Conservation (phyloP, 2,888 invertebrate species). For the Leptinotarsa rubiginosa region DNA sequence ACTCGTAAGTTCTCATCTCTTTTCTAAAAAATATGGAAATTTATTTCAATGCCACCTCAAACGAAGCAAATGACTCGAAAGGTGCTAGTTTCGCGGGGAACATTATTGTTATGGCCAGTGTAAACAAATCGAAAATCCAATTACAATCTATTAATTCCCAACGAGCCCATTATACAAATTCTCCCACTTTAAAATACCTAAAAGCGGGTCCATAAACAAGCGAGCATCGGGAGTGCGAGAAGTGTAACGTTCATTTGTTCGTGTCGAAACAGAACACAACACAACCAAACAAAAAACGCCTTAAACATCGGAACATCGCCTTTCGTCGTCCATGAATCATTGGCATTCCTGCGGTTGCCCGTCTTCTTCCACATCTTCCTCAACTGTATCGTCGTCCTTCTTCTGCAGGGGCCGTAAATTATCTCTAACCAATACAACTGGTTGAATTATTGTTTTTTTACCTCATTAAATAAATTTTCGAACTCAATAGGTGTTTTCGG, state of each 20-base stretch:
- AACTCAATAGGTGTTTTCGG: slow-evolving; percentile 64
- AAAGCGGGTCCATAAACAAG: slow-evolving; percentile 60
- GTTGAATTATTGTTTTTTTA: slow-evolving; percentile 65
- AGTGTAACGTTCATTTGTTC: slow-evolving; percentile 66
- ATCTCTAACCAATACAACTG: slow-evolving; percentile 63
- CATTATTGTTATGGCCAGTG: slow-evolving; percentile 38
- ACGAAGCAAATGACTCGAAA: slow-evolving; percentile 20
- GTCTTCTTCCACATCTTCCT: slow-evolving; percentile 45
- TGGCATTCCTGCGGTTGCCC: slow-evolving; percentile 60
- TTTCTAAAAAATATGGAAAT: neutral
- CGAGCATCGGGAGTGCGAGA: slow-evolving; percentile 61
- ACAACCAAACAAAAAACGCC: slow-evolving; percentile 60
- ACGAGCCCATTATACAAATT: slow-evolving; percentile 49
- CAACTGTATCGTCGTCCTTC: slow-evolving; percentile 47
- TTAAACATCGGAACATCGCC: slow-evolving; percentile 66
- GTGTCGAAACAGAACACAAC: slow-evolving; percentile 65
- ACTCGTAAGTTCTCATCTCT: no score
- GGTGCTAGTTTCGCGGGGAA: slow-evolving; percentile 17
- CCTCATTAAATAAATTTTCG: slow-evolving; percentile 66
- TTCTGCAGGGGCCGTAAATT: slow-evolving; percentile 58
- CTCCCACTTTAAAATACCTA: slow-evolving; percentile 47
- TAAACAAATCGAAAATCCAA: slow-evolving; percentile 46
- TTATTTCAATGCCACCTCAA: neutral
- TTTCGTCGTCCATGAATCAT: slow-evolving; percentile 67
- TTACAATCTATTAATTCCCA: slow-evolving; percentile 49